Evolutionary conservation across 2,888 invertebrate species (phyloP).

Genomic region (Keiferia lycopersicella): DNA sequence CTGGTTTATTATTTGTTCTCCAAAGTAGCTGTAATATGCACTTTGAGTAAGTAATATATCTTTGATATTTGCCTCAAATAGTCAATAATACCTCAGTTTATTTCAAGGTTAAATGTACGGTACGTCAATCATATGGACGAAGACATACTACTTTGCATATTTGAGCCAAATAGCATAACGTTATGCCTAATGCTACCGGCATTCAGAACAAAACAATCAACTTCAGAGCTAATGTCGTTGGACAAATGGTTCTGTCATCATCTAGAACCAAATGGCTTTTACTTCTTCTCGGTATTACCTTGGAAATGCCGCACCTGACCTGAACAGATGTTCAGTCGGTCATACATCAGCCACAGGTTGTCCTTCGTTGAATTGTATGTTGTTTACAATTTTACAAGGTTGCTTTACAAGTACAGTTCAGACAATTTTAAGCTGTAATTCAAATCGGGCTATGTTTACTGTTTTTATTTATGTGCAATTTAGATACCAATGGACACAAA

Average conservation of each 20-base stretch:
- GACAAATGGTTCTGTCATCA: constrained; percentile 34
- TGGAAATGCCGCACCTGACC: constrained; percentile 32
- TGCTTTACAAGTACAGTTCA: too few relatives aligned
- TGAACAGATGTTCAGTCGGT: background rate
- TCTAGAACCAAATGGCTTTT: constrained; percentile 39
- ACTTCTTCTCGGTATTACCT: constrained; percentile 39
- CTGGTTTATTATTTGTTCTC: background rate
- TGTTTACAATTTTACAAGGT: too few relatives aligned
- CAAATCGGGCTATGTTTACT: too few relatives aligned
- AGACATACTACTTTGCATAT: constrained; percentile 15
- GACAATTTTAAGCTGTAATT: background rate
- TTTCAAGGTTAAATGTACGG: constrained; percentile 7
- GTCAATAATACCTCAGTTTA: background rate
- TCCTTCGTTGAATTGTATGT: constrained; percentile 27
- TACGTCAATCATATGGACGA: background rate
- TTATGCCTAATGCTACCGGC: constrained; percentile 32
- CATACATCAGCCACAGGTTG: constrained; percentile 27
- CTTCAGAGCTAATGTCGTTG: constrained; percentile 19
- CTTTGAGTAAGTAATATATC: too few relatives aligned
- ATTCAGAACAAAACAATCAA: constrained; percentile 34
- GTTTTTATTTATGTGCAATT: too few relatives aligned
- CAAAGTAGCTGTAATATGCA: background rate
- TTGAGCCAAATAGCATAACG: constrained; percentile 17
- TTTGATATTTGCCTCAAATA: background rate
- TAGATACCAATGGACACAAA: background rate